Evolutionary conservation across 2,888 invertebrate genomes (phyloP).

Genomic region (Conchocele bisecta): DNA sequence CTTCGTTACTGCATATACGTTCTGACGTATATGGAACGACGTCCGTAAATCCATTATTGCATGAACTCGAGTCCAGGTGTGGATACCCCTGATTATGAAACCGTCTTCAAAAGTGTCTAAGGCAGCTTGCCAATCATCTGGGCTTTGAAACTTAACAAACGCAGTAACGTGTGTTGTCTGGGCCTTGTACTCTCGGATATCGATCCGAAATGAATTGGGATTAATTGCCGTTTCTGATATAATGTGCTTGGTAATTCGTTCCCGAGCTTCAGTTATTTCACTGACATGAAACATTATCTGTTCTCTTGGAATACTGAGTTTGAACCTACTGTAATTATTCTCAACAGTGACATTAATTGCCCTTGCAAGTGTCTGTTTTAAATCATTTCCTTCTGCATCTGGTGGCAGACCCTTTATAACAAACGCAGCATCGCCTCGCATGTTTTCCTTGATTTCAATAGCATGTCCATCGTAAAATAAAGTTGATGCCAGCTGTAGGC

Average conservation of each 20-base stretch:
- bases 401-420: conserved; percentile 31
- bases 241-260: not conserved
- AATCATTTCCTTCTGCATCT: conserved; percentile 47
- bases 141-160: conserved; percentile 57
- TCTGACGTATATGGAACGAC: conserved; percentile 38
- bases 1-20: conserved; percentile 45
- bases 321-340: conserved; percentile 6
- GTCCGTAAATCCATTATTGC: conserved; percentile 44
- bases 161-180: conserved; percentile 50
- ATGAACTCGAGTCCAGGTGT: conserved; percentile 8
- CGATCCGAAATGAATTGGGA: conserved; percentile 39
- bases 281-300: not conserved
- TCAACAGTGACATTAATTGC: not conserved
- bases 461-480: too few species aligned
- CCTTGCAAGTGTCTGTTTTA: conserved; percentile 36
- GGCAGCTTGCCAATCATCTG: conserved; percentile 56
- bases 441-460: conserved; percentile 10
- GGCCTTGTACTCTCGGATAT: conserved; percentile 34
- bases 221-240: not conserved
- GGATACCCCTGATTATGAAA: not conserved
- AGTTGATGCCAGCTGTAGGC: not conserved
- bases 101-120: conserved; percentile 15
- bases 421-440: conserved; percentile 27
- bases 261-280: not conserved
- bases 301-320: conserved; percentile 39